Evolutionary conservation across 2,113 vertebrate genomes (phyloP).

Genomic region (Chauna torquata): DNA sequence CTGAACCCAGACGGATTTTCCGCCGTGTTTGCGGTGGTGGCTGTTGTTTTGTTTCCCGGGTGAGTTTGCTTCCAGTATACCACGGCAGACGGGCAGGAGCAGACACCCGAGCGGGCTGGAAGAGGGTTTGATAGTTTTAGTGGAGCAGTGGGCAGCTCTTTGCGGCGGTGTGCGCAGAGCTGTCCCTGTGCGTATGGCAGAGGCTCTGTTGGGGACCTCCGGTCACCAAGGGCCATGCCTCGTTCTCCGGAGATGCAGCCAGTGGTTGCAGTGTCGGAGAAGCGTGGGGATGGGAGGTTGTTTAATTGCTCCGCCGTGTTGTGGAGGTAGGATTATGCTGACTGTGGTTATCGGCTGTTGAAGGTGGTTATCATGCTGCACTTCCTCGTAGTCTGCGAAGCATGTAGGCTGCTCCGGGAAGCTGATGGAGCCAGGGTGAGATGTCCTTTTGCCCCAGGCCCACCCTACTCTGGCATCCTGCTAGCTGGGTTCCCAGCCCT

Average conservation of each 20-base stretch:
- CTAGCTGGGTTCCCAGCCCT: conserved; percentile 34
- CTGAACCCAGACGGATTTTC: background rate
- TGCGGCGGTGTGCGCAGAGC: background rate
- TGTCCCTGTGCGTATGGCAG: background rate
- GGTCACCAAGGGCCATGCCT: fast-evolving
- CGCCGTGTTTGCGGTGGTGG: fast-evolving
- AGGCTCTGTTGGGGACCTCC: background rate
- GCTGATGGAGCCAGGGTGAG: background rate
- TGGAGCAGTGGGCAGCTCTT: background rate
- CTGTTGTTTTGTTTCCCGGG: background rate
- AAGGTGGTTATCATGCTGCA: background rate
- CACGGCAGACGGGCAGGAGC: background rate
- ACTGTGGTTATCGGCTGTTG: fast-evolving
- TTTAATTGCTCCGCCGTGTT: fast-evolving
- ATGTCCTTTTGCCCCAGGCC: conserved; percentile 11
- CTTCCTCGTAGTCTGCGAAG: background rate
- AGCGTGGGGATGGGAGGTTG: background rate
- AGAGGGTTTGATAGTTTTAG: background rate
- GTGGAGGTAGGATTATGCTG: background rate
- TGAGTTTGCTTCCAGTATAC: background rate
- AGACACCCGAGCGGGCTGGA: background rate
- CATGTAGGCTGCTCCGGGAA: background rate
- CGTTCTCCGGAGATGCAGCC: fast-evolving
- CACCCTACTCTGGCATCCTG: conserved; percentile 53
- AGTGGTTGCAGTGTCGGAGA: background rate